A percentile compares a stretch with the other conserved stretches of the same genome.
These are phyloP conservation scores for Embiotoca jacksoni DNA, from an alignment of 2,113 vertebrate species.

Conservation along the genomic window DNA sequence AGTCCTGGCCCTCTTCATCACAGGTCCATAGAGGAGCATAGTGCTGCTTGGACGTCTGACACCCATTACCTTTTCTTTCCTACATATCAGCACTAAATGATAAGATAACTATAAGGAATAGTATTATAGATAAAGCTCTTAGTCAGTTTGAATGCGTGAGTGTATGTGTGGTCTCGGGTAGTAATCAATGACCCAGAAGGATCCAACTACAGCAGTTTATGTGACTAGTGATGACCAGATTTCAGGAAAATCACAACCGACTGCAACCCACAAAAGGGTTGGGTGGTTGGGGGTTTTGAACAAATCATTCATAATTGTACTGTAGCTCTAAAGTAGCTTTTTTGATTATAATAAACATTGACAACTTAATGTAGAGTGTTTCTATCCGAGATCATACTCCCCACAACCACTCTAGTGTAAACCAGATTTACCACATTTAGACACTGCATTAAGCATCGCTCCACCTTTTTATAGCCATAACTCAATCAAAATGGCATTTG, in stretches of 20 bases:
- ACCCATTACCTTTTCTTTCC: not conserved
- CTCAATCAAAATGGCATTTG: slow-evolving; percentile 58
- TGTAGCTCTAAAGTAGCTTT: no score
- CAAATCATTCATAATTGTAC: not conserved
- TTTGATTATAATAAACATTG: not conserved
- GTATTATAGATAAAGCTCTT: not conserved
- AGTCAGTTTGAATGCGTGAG: no score
- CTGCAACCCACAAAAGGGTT: no score
- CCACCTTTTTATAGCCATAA: slow-evolving; percentile 59
- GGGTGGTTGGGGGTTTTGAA: not conserved
- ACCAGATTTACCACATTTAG: slow-evolving; percentile 20
- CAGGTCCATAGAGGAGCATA: not conserved
- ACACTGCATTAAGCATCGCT: slow-evolving; percentile 37
- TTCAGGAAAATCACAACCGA: not conserved
- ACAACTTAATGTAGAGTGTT: not conserved
- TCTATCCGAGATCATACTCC: not conserved
- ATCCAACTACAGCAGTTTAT: not conserved
- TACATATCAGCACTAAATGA: not conserved
- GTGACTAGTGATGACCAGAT: not conserved
- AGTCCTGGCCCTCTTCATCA: not conserved
- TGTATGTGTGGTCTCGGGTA: no score
- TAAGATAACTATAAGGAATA: no score
- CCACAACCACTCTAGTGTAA: not conserved
- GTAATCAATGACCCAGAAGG: not conserved
- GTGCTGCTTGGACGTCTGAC: not conserved